phyloP scores from a whole-genome alignment of 2,113 vertebrate species.

The Rafetus swinhoei region DNA sequence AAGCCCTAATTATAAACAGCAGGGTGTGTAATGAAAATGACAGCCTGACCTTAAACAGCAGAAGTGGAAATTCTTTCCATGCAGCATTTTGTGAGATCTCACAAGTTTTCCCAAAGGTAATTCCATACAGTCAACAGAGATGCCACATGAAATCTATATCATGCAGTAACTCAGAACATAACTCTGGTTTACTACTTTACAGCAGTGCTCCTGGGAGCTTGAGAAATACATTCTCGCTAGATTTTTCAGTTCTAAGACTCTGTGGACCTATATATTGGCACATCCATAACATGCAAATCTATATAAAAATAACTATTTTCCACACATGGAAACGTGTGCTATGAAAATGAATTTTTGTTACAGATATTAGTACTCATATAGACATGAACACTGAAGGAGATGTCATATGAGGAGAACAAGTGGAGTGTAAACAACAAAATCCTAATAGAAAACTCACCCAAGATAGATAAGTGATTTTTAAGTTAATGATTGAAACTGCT shows the following conservation, averaged over 20 bases:
- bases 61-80: rapidly evolving
- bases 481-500: background rate
- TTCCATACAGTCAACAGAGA: rapidly evolving
- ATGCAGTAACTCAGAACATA: background rate
- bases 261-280: background rate
- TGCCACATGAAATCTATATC: rapidly evolving
- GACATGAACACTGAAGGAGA: background rate
- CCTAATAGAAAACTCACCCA: background rate
- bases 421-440: background rate
- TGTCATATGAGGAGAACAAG: background rate
- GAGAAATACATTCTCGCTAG: constrained; percentile 14
- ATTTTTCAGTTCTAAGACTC: constrained; percentile 21
- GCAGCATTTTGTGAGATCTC: background rate
- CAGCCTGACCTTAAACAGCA: background rate
- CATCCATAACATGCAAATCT: constrained; percentile 44
- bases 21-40: background rate
- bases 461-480: constrained; percentile 20
- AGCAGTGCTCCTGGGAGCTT: background rate
- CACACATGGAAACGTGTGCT: background rate
- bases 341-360: background rate
- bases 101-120: background rate
- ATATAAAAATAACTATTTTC: constrained; percentile 13
- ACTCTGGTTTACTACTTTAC: constrained; percentile 28
- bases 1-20: background rate
- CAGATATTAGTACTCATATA: background rate